Conservation (phyloP, 2,888 invertebrate genomes). For the Danaus chrysippus region DNA sequence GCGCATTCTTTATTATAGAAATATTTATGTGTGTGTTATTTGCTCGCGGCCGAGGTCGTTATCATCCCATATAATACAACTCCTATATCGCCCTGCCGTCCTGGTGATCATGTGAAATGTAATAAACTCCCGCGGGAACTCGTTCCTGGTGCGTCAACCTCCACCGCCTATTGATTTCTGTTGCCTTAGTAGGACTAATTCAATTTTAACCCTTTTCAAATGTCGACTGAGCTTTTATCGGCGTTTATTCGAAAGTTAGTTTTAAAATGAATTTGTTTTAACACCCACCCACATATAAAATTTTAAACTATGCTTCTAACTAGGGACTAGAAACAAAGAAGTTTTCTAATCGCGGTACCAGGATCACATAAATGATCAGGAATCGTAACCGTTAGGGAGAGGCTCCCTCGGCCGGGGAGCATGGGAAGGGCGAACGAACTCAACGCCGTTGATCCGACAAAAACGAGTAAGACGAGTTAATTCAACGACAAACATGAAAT, state of each 20-base stretch:
- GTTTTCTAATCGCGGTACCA: conserved; percentile 52
- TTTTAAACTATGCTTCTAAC: conserved; percentile 1
- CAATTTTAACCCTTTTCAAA: conserved; percentile 46
- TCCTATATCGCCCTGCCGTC: conserved; percentile 43
- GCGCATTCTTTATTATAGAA: too few relatives aligned
- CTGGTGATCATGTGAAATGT: conserved; percentile 57
- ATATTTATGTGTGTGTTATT: too few relatives aligned
- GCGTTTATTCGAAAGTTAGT: background rate
- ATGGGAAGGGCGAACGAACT: conserved; percentile 40
- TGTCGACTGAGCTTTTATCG: background rate
- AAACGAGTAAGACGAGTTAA: too few relatives aligned
- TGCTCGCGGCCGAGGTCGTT: too few relatives aligned
- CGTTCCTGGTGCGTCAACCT: conserved; percentile 26
- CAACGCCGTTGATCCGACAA: background rate
- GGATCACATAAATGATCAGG: conserved; percentile 47
- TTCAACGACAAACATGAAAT: too few relatives aligned
- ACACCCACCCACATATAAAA: background rate
- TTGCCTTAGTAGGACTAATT: conserved; percentile 44
- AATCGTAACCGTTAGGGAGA: conserved; percentile 40
- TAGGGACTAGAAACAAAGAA: conserved; percentile 31
- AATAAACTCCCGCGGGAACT: conserved; percentile 47
- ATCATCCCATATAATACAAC: conserved; percentile 24
- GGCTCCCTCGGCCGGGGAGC: conserved; percentile 37
- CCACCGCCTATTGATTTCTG: conserved; percentile 36
- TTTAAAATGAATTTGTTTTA: background rate